Percentiles rank a stretch among this genome's conserved stretches.
These are phyloP conservation scores for Phyllotreta cruciferae DNA, from an alignment of 2,888 invertebrate species.

Conservation along the genomic window DNA sequence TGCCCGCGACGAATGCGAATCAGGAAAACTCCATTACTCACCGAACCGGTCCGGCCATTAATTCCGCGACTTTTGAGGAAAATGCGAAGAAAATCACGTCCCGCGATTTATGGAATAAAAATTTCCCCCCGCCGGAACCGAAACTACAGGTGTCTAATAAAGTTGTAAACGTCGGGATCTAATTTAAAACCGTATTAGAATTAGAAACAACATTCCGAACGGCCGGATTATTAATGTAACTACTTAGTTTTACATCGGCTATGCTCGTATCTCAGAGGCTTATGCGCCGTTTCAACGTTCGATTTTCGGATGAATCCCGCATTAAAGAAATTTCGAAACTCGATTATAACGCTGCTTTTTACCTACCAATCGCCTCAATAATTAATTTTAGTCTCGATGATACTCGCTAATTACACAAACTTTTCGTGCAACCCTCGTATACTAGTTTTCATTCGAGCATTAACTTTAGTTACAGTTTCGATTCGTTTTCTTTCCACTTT, in stretches of 20 bases:
- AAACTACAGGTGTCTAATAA: no score
- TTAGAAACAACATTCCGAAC: conserved; percentile 33
- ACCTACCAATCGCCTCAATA: neutral
- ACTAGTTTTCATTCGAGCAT: conserved; percentile 24
- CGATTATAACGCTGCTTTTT: conserved; percentile 1
- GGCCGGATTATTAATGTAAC: conserved; percentile 36
- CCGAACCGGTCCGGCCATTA: no score
- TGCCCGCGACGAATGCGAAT: no score
- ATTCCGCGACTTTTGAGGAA: no score
- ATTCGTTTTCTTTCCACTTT: conserved; percentile 22
- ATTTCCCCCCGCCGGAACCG: no score
- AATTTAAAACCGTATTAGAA: neutral
- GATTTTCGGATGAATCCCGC: conserved; percentile 6
- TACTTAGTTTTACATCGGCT: conserved; percentile 31
- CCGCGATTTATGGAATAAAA: no score
- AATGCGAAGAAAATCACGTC: no score
- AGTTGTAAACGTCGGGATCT: no score
- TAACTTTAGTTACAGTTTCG: conserved; percentile 23
- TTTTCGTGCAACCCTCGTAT: conserved; percentile 11
- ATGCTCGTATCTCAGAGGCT: conserved; percentile 33
- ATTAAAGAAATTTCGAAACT: conserved; percentile 13
- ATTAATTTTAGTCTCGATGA: neutral
- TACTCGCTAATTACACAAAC: conserved; percentile 8
- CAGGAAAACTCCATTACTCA: no score
- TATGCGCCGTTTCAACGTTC: conserved; percentile 21